These are phyloP conservation scores for Caenorhabditis uteleia DNA, from an alignment of 2,888 invertebrate species.

Conservation along the genomic window DNA sequence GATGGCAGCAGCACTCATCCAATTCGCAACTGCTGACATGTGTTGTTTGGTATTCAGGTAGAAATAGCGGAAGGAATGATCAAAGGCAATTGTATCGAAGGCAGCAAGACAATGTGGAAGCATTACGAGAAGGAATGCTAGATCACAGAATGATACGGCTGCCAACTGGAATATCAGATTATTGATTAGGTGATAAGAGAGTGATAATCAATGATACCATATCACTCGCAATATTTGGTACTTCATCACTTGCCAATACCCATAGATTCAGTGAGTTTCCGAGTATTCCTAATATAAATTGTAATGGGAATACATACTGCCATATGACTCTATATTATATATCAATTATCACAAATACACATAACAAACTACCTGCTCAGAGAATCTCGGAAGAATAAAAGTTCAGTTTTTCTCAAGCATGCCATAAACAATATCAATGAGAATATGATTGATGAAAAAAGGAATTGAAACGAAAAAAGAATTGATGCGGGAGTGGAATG, in stretches of 20 bases:
- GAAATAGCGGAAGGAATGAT: conserved; percentile 55
- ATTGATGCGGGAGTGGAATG: no score
- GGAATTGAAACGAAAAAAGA: no score
- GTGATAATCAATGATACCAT: conserved; percentile 52
- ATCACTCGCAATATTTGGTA: conserved; percentile 67
- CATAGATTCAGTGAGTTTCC: conserved; percentile 66
- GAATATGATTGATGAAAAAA: no score
- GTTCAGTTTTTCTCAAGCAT: conserved; percentile 51
- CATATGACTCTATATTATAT: conserved; percentile 45
- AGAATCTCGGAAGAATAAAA: conserved; percentile 46
- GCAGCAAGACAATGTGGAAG: conserved; percentile 55
- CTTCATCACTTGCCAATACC: conserved; percentile 62
- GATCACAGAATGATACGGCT: conserved; percentile 65
- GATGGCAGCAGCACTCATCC: conserved; percentile 68
- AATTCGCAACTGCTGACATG: conserved; percentile 66
- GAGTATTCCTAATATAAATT: conserved; percentile 63
- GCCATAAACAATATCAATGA: conserved; percentile 47
- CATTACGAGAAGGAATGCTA: conserved; percentile 59
- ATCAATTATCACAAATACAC: background rate
- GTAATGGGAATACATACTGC: conserved; percentile 64
- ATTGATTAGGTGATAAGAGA: conserved; percentile 4
- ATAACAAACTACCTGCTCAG: conserved; percentile 29
- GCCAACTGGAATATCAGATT: conserved; percentile 65
- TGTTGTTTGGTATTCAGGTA: conserved; percentile 63
- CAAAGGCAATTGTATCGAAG: conserved; percentile 45